Base-by-base conservation (phyloP, 2,797 vertebrate genomes). In the Etheostoma perlongum region DNA sequence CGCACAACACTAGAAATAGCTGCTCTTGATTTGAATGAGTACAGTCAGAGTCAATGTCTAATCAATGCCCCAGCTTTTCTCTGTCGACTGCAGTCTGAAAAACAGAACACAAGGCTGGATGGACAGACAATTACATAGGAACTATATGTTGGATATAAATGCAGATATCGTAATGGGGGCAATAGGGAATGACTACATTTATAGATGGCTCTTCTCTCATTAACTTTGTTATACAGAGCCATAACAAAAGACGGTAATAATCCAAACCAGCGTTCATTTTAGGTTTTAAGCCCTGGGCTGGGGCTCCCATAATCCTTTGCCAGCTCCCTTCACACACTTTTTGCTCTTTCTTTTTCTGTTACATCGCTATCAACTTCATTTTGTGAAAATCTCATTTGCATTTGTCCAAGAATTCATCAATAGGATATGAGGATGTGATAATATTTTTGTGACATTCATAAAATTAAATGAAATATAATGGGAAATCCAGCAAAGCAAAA, bases 1-100 rank as follows among this genome's bases (percentile, higher is more conserved):
- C 33, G 77, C 55, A 59, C n/a, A 13, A 48, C 25, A 74, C 88
- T 75, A 52, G 80, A 92, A 92, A 93, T 93, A 93, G 89, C 89
- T 89, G 88, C 84, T 93, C 93, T 92, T 92, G 88, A 93, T 93
- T 87, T 92, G 89, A 91, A 90, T 80, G 88, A 87, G 85, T 89
- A 85, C 89, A 92, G 89, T 84, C 89, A 86, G 68, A 89, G 88
- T 90, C 88, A 53, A 90, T 92, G 87, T 89, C 88, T 88, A 91
- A 93, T 93, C 88, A 87, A 91, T 93, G 89, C 72, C 59, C 55
- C 68, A 58, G 87, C 78, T 70, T 83, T 76, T 78, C 81, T 74
- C 61, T 83, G 67, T 58, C 48, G 58, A 77, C 81, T 72, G 71
- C 67, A 52, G 71, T 33, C 82, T 81, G 72, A 86, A 79, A 83